Evolutionary conservation across 2,888 invertebrate genomes (phyloP), one percentile per base, ranked within the genome.

Genomic region (Synergus umbraculus): DNA sequence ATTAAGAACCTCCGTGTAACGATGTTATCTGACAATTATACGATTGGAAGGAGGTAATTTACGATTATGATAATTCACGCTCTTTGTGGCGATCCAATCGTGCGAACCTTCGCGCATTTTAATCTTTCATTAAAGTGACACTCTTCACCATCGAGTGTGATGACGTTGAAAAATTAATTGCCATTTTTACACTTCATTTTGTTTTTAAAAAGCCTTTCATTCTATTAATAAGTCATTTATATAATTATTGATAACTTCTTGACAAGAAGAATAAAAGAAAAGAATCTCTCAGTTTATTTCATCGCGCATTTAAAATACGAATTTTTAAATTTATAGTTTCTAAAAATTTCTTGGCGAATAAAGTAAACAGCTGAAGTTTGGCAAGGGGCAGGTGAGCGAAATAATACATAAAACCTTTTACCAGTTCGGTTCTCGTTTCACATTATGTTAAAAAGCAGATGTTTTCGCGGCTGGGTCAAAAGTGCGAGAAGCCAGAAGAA

Each of bases 11-110:
- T 67, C 29, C 22, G 46, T 12, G 44, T 22, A 67, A 67, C 46
- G 67, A 67, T 67, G 44, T 67, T 67, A 67, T 67, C 67, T 7
- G 12, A 13, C 67, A 67, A 67, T 67, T 67, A 67, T 67, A 46
- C 67, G 46, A 46, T n/a, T 54, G 54, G n/a, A 54, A 54, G 3
- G n/a, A n/a, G 67, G 29, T 67, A 67, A 67, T 67, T 67, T 46
- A 46, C 67, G 29, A 67, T 67, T 67, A 67, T 67, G 67, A 67
- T 67, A 67, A 67, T 67, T 22, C 46, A 44, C 22, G 22, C 22
- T 67, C 67, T 44, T 44, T 67, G 22, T 67, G 44, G 44, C 44
- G 67, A 67, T 67, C 29, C 46, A 67, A 67, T 67, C 67, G 46
- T 46, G 46, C 29, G 29, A 67, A 67, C 67, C 46, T 67, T 67